Conservation (phyloP, 2,888 invertebrate species). For the Cylindroiulus punctatus region DNA sequence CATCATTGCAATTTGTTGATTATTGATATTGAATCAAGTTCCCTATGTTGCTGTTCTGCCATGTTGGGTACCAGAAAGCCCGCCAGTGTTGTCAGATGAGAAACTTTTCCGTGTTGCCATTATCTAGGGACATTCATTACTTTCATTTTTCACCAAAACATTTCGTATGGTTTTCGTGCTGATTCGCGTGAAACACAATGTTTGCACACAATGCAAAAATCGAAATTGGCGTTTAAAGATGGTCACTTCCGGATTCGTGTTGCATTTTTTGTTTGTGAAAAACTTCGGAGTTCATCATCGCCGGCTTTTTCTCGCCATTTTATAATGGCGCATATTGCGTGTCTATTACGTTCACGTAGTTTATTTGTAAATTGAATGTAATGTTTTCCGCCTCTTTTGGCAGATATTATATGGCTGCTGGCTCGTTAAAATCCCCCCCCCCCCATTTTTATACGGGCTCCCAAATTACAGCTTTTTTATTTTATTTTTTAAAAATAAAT, state of each 20-base stretch:
- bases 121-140: no score
- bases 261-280: neutral
- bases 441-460: neutral
- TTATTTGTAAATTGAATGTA: slow-evolving; percentile 18
- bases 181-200: neutral
- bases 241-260: slow-evolving; percentile 18
- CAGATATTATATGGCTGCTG: neutral
- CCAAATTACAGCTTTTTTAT: neutral
- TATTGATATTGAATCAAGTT: no score
- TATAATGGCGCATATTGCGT: neutral
- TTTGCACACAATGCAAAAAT: neutral
- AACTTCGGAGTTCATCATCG: neutral
- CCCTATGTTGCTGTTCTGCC: no score
- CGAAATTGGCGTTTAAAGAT: neutral
- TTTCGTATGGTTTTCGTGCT: neutral
- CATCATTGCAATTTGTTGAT: no score
- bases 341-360: neutral
- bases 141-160: no score
- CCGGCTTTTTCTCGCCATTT: neutral
- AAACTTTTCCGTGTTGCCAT: no score
- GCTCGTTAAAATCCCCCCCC: neutral
- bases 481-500: no score
- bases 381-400: slow-evolving; percentile 10
- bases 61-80: no score
- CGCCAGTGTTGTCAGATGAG: no score